Evolutionary conservation across 2,888 invertebrate species (phyloP).

Genomic region (Lumbricus terrestris): DNA sequence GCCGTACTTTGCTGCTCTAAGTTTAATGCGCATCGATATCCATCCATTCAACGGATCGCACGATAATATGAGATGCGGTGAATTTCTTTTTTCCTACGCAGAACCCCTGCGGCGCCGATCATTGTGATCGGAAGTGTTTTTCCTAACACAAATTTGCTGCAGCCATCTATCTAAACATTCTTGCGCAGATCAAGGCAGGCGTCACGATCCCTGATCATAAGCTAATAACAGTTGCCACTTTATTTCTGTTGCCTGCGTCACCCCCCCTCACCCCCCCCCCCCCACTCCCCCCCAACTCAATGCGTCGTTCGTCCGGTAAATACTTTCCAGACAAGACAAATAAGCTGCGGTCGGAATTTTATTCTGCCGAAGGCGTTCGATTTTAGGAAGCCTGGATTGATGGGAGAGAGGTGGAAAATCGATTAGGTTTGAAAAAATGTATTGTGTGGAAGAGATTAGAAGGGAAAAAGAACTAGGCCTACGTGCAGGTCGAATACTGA

Average conservation of each 20-base stretch:
- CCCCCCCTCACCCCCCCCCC: no score
- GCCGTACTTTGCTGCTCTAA: neutral
- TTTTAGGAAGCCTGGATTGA: neutral
- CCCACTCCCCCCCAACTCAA: no score
- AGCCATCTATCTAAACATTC: neutral
- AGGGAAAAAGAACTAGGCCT: neutral
- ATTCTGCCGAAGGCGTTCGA: neutral
- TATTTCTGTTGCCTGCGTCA: neutral
- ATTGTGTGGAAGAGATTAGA: neutral
- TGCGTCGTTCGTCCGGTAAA: neutral
- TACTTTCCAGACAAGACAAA: conserved; percentile 3
- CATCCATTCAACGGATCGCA: neutral
- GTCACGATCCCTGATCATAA: neutral
- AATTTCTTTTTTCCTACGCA: neutral
- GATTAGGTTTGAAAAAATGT: neutral
- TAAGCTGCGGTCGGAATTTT: neutral
- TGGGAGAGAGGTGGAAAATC: neutral
- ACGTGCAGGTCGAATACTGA: no score
- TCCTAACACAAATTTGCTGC: neutral
- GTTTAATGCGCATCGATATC: neutral
- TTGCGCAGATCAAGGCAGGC: neutral
- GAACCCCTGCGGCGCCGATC: neutral
- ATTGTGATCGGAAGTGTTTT: neutral
- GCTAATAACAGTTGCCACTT: neutral
- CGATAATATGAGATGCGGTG: no score